Base-by-base conservation (phyloP, 2,888 invertebrate genomes). In the Liodrosophila aerea region DNA sequence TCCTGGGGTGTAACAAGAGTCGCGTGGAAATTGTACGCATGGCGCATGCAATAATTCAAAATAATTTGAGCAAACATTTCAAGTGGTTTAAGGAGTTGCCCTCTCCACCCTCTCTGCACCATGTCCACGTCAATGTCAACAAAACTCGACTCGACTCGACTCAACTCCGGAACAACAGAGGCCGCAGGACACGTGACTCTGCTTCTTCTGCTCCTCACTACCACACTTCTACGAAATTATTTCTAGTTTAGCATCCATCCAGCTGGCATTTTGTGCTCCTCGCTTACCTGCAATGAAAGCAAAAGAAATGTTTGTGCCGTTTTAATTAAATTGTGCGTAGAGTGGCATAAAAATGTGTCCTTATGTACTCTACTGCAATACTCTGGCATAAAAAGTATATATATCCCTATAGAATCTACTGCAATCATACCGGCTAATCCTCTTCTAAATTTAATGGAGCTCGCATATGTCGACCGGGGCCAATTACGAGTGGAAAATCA, bases 51-150 rank as follows among this genome's bases (percentile, higher is more conserved):
- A 70, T 82, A 78, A 72, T 72, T 76, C 70, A 65, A 65, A 70
- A 85, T 78, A 67, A 85, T 78, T 82, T 82, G 65, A 53, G 72
- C 62, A 78, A 81, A 76, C 80, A 76, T 64, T 80, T 78, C 65
- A 67, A 85, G 81, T 78, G 83, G 60, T 43, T 64, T 70, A 53
- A 39, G 72, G 59, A 16, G 53, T 56, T 30, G 31, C 41, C 30
- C 18, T 16, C 36, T 8, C 37, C 12, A 12, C n/a, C 18, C 39
- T 22, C 49, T 41, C 56, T 45, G 2, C 29, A 8, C 12, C 16
- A 8, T 13, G 12, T 45, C 46, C 43, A 50, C 33, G 40, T 70
- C 56, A 58, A 64, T 43, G 54, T 60, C 49, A 61, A 49, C 54
- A 47, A 7, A 15, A n/a, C n/a, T 7, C 9, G 44, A 5, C 8